These are phyloP conservation scores for Cliona cf. orientalis DNA, from an alignment of 37 sponge, comb jelly and placozoan genomes.

Conservation along the genomic window DNA sequence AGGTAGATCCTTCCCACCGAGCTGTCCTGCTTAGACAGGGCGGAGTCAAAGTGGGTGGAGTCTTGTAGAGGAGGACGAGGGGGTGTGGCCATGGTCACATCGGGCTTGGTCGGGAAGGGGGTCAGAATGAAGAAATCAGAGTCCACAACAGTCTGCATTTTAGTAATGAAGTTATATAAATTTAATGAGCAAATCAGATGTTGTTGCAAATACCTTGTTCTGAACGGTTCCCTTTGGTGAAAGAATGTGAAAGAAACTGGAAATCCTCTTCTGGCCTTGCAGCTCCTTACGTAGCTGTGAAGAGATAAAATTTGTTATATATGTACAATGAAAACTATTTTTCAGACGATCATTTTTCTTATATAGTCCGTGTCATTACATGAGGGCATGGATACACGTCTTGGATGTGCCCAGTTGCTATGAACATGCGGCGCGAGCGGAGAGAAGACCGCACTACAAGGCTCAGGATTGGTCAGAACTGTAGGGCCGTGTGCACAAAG, in stretches of 20 bases:
- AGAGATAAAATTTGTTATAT: constrained; percentile 1
- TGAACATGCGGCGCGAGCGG: too few relatives aligned
- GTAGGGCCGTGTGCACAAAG: too few relatives aligned
- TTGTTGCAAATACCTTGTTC: constrained; percentile 20
- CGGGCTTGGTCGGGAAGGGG: constrained; percentile 47
- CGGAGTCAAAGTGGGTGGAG: constrained; percentile 27
- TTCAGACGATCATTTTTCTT: too few relatives aligned
- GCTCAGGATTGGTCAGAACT: too few relatives aligned
- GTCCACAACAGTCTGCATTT: background rate
- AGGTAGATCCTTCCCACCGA: background rate
- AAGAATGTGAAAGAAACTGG: constrained; percentile 37
- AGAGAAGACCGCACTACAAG: too few relatives aligned
- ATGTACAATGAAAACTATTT: too few relatives aligned
- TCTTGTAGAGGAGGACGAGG: constrained; percentile 31
- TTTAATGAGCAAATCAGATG: background rate
- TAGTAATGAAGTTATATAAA: background rate
- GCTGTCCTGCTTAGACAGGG: constrained; percentile 16
- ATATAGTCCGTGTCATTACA: too few relatives aligned
- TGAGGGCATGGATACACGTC: too few relatives aligned
- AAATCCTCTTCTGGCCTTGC: constrained; percentile 31
- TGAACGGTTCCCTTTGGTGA: background rate
- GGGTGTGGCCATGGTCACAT: constrained; percentile 38
- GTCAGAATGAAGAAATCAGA: constrained; percentile 19
- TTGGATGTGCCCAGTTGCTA: too few relatives aligned
- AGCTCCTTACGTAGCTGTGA: constrained; percentile 33